Conservation (phyloP, 2,888 invertebrate species). For the Melanargia galathea region DNA sequence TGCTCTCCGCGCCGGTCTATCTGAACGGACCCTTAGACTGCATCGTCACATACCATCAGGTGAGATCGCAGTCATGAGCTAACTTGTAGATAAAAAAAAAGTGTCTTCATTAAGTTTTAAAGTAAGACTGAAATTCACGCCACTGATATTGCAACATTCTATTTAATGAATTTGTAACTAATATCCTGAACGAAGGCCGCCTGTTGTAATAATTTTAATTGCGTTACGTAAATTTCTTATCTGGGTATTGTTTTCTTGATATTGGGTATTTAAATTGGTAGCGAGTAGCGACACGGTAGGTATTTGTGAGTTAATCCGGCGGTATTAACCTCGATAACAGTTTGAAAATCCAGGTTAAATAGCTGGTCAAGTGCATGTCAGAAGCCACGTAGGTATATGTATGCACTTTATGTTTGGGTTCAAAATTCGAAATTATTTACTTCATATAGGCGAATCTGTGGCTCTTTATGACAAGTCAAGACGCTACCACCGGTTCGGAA, state of each 20-base stretch:
- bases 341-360: not conserved
- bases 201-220: slow-evolving; percentile 27
- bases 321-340: slow-evolving; percentile 4
- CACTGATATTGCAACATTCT: not conserved
- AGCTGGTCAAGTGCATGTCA: no score
- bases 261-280: slow-evolving; percentile 13
- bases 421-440: no score
- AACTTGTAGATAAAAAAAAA: no score
- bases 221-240: slow-evolving; percentile 14
- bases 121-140: not conserved
- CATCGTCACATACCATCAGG: no score
- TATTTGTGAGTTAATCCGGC: not conserved
- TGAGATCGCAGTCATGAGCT: no score
- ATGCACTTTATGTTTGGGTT: no score
- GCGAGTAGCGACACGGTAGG: not conserved
- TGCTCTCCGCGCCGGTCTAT: no score
- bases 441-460: no score
- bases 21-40: no score
- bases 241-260: slow-evolving; percentile 18
- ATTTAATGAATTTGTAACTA: slow-evolving; percentile 13
- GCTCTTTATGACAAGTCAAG: no score
- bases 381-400: no score
- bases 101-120: not conserved
- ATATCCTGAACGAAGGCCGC: slow-evolving; percentile 23
- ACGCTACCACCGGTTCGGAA: no score